Evolutionary conservation across 2,797 vertebrate genomes (phyloP).

Genomic region (Peromyscus eremicus): DNA sequence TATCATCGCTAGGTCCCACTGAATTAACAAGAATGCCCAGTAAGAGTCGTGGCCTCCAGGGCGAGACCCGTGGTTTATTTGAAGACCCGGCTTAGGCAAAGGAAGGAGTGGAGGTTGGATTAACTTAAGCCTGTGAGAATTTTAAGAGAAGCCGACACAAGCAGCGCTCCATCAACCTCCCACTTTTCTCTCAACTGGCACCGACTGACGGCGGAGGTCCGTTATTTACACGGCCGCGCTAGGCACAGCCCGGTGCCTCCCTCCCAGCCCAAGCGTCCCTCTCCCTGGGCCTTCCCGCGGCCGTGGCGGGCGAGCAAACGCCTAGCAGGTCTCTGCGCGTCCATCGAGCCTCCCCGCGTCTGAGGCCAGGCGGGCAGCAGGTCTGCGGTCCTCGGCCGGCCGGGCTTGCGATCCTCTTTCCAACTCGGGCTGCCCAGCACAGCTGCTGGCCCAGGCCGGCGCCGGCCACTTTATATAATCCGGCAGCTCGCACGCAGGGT

Average conservation of each 20-base stretch:
- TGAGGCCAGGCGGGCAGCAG: not conserved
- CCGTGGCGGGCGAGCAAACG: not conserved
- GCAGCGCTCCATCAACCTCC: not conserved
- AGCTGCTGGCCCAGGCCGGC: constrained; percentile 55
- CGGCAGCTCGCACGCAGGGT: constrained; percentile 80
- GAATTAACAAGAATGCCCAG: not conserved
- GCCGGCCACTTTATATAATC: constrained; percentile 89
- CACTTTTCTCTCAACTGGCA: constrained; percentile 18
- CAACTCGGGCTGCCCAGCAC: not conserved
- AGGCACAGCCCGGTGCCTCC: not conserved
- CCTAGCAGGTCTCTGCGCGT: not conserved
- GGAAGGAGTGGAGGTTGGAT: not conserved
- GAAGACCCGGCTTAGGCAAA: constrained; percentile 55
- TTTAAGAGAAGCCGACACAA: constrained; percentile 28
- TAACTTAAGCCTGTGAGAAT: not conserved
- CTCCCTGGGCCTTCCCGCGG: not conserved
- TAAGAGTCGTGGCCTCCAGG: not conserved
- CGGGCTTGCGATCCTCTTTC: constrained; percentile 22
- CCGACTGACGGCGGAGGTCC: not conserved
- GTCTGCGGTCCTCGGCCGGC: not conserved
- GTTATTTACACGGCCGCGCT: not conserved
- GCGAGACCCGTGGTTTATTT: constrained; percentile 48
- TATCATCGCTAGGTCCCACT: not conserved
- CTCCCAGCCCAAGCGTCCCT: not conserved
- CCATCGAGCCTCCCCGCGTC: constrained; percentile 1